Evolutionary conservation across 2,797 vertebrate genomes (phyloP), one percentile per base, ranked within the genome.

Genomic region (Urocyon cinereoargenteus): DNA sequence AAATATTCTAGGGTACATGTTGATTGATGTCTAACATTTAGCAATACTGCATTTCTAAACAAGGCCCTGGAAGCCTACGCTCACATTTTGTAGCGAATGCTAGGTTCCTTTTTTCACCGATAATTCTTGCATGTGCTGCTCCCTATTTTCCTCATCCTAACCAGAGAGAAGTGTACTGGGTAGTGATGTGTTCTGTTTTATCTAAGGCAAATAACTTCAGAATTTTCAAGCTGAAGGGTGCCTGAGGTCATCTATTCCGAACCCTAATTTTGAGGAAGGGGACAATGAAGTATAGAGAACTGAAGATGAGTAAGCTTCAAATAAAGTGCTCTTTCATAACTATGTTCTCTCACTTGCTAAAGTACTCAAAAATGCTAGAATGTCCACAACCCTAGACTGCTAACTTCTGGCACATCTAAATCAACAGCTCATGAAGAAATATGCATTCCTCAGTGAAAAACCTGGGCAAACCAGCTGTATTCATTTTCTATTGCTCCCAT

Each of bases 141-240:
- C 77, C 55, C 73, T 45, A 15, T 83, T 26, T 61, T 79, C n/a
- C 24, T 70, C 22, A 82, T 66, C 21, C 31, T 81, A 22, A 19
- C 19, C 53, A 86, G 31, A 84, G 26, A 93, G 92, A 21, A 45
- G 34, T 45, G 1, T 79, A 72, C 6, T 45, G 18, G 3, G 11
- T 34, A 81, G 61, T 53, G 53, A 21, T 11, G 13, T 70, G 28
- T 66, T 92, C 86, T n/a, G 6, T 86, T 94, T 95, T 51, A 91
- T 26, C 22, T 78, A 49, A 82, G 57, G 55, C 31, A 93, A 90
- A 81, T 64, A 45, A 59, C 51, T 66, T 79, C 57, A 84, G n/a
- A 90, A 87, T 81, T 93, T 95, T 94, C 49, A 90, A 85, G 26
- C 19, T 49, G 24, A 82, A 83, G 3, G 19, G n/a, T 94, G 86